Evolutionary conservation across 2,113 vertebrate genomes (phyloP), one percentile per base, ranked within the genome.

Genomic region (Mohoua ochrocephala): DNA sequence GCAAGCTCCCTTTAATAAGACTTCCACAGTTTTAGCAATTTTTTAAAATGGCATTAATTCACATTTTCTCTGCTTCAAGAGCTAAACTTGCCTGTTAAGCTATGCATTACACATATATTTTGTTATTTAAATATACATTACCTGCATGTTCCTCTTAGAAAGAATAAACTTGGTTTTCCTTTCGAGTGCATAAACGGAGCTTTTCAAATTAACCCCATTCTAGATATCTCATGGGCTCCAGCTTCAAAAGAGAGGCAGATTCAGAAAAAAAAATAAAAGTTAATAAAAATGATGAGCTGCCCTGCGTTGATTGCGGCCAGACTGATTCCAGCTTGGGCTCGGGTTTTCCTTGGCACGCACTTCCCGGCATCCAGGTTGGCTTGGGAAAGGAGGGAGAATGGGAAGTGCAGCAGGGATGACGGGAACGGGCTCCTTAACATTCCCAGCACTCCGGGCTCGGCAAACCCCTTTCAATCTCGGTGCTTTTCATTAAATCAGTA

Each of bases 231-330:
- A 14, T 0, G 1, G 28, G 28, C 17, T 95, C 12, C 61, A 56
- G 39, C 63, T 47, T 78, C 67, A 30, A 47, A 91, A 86, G 50
- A 90, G 52, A 59, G 70, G 70, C 70, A 82, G 73, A 63, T 20
- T 84, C 9, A 42, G 17, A 1, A 2, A 6, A 15, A 79, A 41
- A 11, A 11, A 37, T 8, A 26, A 26, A 54, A 95, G 59, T 85
- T 90, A 86, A 47, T 92, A 96, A 95, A 91, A 93, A 80, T 89
- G 4, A 96, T 88, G 83, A 97, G 94, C 44, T 96, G 57, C 49
- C 54, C 74, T 91, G 73, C 67, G 93, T 18, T 94, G 95, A 97
- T 96, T 84, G 68, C 70, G 39, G 83, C 96, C 71, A 74, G 70
- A 56, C 87, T 89, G 93, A 97, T 96, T 84, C 75, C 91, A 95